Base-by-base conservation (phyloP, 2,797 vertebrate genomes). In the Danio aesculapii region DNA sequence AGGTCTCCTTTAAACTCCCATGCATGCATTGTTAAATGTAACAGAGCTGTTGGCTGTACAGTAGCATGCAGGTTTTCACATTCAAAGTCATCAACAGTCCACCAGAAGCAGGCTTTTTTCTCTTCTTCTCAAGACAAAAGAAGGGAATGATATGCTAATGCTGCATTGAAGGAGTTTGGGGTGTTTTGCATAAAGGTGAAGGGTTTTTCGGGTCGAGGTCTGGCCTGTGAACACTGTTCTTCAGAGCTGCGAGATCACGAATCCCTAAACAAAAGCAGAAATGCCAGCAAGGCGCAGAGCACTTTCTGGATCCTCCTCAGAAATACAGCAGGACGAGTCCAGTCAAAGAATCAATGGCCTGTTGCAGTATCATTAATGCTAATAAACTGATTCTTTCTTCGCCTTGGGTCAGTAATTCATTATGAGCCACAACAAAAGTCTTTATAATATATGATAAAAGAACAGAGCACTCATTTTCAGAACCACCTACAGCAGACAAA, bases 1-100 rank as follows among this genome's bases (percentile, higher is more conserved):
- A 30, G 30, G 30, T 3, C 30, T 30, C 30, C 30, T 30, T 30
- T 64, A 46, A 46, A 46, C 17, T 19, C 1, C 6, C 43, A 46
- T 19, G 10, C 12, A 64, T 46, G 11, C 17, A 6, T 46, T 12
- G 43, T 58, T 19, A 21, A 46, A 17, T 64, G 5, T 5, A 11
- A 3, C 46, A 44, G 16, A 11, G 6, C 3, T 13, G 6, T 19
- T 19, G 21, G 19, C 46, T 50, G 19, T 30, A 50, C 21, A 14
- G 7, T 43, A 55, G 6, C 47, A 7, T 85, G 95, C 43, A 86
- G 88, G 41, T 98, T 96, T 89, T 97, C 97, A 98, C 96, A 3
- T 96, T 95, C 62, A 30, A 3, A 95, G 95, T 96, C 86, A 95
- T 67, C 8, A 74, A n/a, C 95, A 98, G 89, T 95, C 95, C 74